Evolutionary conservation across 2,797 vertebrate species (phyloP).

Genomic region (Enteromius mattozi): DNA sequence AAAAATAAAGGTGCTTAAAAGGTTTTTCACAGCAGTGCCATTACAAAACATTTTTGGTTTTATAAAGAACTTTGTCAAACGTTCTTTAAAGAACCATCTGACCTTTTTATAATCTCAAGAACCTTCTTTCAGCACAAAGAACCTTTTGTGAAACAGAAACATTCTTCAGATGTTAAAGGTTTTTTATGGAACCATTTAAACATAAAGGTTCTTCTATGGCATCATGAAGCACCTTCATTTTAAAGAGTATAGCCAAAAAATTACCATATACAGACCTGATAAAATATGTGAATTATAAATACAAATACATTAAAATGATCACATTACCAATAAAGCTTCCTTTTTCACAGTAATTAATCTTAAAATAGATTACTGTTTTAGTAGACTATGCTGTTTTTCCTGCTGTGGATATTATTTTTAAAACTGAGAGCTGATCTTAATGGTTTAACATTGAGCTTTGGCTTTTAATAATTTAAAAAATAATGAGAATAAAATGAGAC

Average conservation of each 20-base stretch:
- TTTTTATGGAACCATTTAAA: too few species aligned
- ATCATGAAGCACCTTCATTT: too few species aligned
- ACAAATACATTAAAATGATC: neutral
- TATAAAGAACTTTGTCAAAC: too few species aligned
- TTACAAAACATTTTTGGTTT: too few species aligned
- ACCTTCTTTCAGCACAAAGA: too few species aligned
- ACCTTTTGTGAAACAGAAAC: too few species aligned
- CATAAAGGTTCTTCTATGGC: too few species aligned
- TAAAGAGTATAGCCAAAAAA: neutral
- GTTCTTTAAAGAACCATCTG: too few species aligned
- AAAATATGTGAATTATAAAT: neutral
- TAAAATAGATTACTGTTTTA: neutral
- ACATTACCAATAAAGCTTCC: neutral
- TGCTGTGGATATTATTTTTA: neutral
- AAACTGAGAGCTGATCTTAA: neutral
- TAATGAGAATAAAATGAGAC: slow-evolving; percentile 4
- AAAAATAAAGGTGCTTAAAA: too few species aligned
- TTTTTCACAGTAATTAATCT: neutral
- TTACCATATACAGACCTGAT: neutral
- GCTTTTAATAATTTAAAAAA: neutral
- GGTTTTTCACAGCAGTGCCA: too few species aligned
- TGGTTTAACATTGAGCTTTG: neutral
- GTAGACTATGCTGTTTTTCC: neutral
- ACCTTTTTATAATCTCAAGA: too few species aligned
- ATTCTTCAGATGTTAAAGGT: too few species aligned